Evolutionary conservation across 23 tunicate species (phyloP).

Genomic region (Trididemnum clinides): DNA sequence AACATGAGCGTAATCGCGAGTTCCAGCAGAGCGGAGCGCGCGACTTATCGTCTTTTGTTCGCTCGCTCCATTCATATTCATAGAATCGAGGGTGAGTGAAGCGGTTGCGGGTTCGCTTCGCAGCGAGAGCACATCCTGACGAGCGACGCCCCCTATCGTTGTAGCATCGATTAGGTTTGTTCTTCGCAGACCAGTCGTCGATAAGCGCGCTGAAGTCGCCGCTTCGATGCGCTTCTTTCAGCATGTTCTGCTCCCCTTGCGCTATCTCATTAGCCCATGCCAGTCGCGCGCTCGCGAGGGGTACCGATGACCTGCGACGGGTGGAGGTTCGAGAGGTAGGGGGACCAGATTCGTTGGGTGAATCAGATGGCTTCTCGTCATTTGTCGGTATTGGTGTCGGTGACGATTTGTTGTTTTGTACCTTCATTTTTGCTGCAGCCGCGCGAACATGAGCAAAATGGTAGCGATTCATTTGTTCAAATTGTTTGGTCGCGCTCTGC

Average conservation of each 20-base stretch:
- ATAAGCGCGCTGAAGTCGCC: slow-evolving; percentile 52
- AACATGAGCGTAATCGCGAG: not conserved
- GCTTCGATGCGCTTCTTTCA: slow-evolving; percentile 40
- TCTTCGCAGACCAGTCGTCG: slow-evolving; percentile 40
- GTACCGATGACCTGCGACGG: slow-evolving; percentile 33
- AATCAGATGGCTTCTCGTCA: not conserved
- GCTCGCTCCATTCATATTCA: slow-evolving; percentile 53
- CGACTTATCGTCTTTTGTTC: slow-evolving; percentile 41
- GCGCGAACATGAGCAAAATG: slow-evolving; percentile 39
- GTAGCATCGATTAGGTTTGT: not conserved
- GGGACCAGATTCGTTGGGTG: not conserved
- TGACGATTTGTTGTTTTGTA: not conserved
- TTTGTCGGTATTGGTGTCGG: not conserved
- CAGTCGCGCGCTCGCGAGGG: slow-evolving; percentile 21
- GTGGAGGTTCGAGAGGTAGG: not conserved
- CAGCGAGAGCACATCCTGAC: not conserved
- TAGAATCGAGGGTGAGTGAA: not conserved
- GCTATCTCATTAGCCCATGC: slow-evolving; percentile 54
- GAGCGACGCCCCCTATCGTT: not conserved
- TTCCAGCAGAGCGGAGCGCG: not conserved
- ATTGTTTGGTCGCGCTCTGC: slow-evolving; percentile 13
- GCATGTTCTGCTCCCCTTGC: slow-evolving; percentile 29
- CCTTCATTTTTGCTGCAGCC: not conserved
- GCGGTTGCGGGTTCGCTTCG: slow-evolving; percentile 2
- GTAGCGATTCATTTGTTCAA: slow-evolving; percentile 1